Conservation (phyloP, 2,888 invertebrate species). For the Odontothrips loti region DNA sequence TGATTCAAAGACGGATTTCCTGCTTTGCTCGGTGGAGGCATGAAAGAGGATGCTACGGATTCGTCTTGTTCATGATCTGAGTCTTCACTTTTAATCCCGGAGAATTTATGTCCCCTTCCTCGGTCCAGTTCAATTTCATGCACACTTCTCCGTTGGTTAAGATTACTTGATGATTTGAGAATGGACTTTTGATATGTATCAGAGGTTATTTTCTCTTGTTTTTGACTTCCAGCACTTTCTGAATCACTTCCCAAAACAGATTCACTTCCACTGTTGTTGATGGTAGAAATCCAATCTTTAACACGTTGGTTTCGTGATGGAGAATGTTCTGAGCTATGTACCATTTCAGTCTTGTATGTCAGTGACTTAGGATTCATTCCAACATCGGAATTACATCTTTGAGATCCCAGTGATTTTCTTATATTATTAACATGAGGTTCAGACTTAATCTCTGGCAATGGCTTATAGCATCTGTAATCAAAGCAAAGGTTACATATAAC, state of each 20-base stretch:
- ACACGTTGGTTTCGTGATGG: not conserved
- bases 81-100: not conserved
- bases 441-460: too few relatives aligned
- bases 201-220: not conserved
- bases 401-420: too few relatives aligned
- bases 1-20: not conserved
- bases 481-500: too few relatives aligned
- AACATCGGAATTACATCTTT: too few relatives aligned
- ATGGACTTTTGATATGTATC: too few relatives aligned
- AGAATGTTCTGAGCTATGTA: not conserved
- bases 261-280: not conserved
- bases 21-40: not conserved
- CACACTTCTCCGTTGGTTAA: too few relatives aligned
- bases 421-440: too few relatives aligned
- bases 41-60: not conserved
- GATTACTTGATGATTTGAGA: not conserved
- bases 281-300: not conserved
- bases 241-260: not conserved
- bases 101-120: too few relatives aligned
- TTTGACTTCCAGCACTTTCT: not conserved
- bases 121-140: too few relatives aligned
- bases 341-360: not conserved
- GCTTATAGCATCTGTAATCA: too few relatives aligned
- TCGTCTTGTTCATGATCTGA: not conserved
- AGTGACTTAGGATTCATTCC: too few relatives aligned